phyloP scores from a whole-genome alignment of 2,113 vertebrate genomes.

The Argyrosomus japonicus region DNA sequence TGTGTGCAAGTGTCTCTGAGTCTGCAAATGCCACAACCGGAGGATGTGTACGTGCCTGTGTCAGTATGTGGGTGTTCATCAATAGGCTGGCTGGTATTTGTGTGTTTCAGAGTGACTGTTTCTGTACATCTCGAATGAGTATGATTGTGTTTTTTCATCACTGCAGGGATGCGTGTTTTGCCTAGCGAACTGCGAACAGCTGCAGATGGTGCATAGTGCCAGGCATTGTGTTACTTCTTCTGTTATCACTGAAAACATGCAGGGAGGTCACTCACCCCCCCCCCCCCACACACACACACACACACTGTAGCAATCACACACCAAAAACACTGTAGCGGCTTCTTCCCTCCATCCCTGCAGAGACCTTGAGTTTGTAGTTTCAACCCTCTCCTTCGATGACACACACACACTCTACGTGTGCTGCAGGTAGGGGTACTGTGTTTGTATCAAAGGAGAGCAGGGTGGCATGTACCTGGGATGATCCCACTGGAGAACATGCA shows the following conservation, averaged over 20 bases:
- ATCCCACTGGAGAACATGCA: neutral
- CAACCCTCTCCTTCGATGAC: conserved; percentile 36
- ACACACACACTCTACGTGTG: neutral
- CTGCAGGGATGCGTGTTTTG: neutral
- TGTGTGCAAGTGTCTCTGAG: conserved; percentile 29
- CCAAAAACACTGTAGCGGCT: conserved; percentile 7
- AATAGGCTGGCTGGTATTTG: neutral
- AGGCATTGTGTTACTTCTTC: conserved; percentile 16
- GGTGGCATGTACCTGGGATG: neutral
- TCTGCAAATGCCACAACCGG: conserved; percentile 17
- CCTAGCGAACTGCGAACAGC: no score
- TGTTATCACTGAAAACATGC: conserved; percentile 4
- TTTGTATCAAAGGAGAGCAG: conserved; percentile 16
- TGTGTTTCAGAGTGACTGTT: neutral
- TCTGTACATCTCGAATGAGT: neutral
- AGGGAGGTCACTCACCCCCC: conserved; percentile 45
- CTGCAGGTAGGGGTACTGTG: conserved; percentile 8
- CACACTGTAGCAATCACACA: conserved; percentile 39
- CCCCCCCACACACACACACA: no score
- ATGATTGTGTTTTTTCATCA: neutral
- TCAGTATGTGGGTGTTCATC: conserved; percentile 7
- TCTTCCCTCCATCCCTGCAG: conserved; percentile 17
- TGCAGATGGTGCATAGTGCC: neutral
- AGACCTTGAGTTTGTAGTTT: conserved; percentile 58
- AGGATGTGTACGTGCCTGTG: neutral